Evolutionary conservation across 1,140 invertebrate species (phyloP).

Genomic region (Tetragnatha versicolor): DNA sequence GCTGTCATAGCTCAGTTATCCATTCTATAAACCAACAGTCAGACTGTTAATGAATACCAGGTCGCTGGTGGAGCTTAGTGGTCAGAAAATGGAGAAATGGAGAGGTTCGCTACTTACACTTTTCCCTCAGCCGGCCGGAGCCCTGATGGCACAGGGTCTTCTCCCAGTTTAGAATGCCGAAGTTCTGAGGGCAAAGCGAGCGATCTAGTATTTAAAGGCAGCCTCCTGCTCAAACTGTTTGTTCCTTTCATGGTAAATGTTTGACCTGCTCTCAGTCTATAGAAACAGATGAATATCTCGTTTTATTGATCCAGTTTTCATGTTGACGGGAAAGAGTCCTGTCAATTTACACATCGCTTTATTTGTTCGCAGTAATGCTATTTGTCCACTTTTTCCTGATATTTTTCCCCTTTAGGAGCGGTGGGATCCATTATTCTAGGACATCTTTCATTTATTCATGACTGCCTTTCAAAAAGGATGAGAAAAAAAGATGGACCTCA

Average conservation of each 20-base stretch:
- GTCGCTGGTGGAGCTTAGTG: no score
- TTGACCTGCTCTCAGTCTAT: conserved; percentile 53
- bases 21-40: no score
- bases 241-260: conserved; percentile 54
- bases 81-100: no score
- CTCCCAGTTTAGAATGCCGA: conserved; percentile 31
- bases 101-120: background rate
- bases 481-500: no score
- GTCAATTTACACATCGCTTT: conserved; percentile 52
- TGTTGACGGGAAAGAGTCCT: conserved; percentile 48
- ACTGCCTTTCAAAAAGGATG: no score
- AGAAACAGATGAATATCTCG: conserved; percentile 56
- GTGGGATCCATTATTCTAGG: conserved; percentile 36
- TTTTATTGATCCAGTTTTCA: conserved; percentile 55
- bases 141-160: conserved; percentile 5
- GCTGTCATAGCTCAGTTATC: no score
- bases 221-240: conserved; percentile 55
- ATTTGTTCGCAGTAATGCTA: conserved; percentile 53
- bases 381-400: conserved; percentile 39
- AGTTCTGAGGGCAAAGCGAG: conserved; percentile 27
- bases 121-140: background rate
- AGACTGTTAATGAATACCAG: no score
- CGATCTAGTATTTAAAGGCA: conserved; percentile 49
- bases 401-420: conserved; percentile 26
- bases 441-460: conserved; percentile 35